A percentile compares a stretch with the other conserved stretches of the same genome.
These are phyloP conservation scores for Gadopsis bispinosus DNA, from an alignment of 2,797 vertebrate species.

Conservation along the genomic window DNA sequence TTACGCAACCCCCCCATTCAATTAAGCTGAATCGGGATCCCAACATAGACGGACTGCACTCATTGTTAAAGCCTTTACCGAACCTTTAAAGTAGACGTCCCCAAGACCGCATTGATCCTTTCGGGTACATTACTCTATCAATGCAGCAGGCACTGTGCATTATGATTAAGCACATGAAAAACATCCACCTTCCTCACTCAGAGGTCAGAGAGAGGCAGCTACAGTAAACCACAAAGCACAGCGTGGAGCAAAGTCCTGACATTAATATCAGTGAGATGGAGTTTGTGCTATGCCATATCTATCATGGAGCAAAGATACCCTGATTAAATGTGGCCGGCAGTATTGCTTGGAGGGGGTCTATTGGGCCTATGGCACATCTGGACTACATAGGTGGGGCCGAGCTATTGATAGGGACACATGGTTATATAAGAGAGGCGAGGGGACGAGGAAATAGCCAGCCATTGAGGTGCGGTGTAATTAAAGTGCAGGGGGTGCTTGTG, in stretches of 20 bases:
- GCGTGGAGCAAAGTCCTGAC: slow-evolving; percentile 49
- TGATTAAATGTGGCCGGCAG: slow-evolving; percentile 66
- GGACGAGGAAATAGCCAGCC: slow-evolving; percentile 49
- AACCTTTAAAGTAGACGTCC: slow-evolving; percentile 73
- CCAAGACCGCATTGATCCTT: slow-evolving; percentile 75
- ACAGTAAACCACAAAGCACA: slow-evolving; percentile 67
- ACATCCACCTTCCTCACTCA: slow-evolving; percentile 62
- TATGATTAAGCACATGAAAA: slow-evolving; percentile 77
- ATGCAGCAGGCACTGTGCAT: slow-evolving; percentile 66
- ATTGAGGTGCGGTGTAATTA: slow-evolving; percentile 73
- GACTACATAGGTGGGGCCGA: slow-evolving; percentile 55
- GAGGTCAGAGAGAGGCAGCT: slow-evolving; percentile 72
- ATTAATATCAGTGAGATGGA: slow-evolving; percentile 77
- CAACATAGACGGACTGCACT: slow-evolving; percentile 54
- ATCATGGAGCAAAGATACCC: slow-evolving; percentile 62
- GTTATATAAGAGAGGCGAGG: slow-evolving; percentile 47
- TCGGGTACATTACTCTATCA: slow-evolving; percentile 76
- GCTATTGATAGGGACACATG: slow-evolving; percentile 72
- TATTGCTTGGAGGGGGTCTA: slow-evolving; percentile 42
- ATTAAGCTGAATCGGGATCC: slow-evolving; percentile 61
- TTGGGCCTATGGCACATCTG: slow-evolving; percentile 67
- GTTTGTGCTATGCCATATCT: slow-evolving; percentile 61
- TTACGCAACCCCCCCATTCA: slow-evolving; percentile 56
- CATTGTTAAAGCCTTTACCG: slow-evolving; percentile 64
- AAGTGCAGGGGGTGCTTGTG: slow-evolving; percentile 71